Evolutionary conservation across 2,113 vertebrate species (phyloP).

Genomic region (Sapajus apella): DNA sequence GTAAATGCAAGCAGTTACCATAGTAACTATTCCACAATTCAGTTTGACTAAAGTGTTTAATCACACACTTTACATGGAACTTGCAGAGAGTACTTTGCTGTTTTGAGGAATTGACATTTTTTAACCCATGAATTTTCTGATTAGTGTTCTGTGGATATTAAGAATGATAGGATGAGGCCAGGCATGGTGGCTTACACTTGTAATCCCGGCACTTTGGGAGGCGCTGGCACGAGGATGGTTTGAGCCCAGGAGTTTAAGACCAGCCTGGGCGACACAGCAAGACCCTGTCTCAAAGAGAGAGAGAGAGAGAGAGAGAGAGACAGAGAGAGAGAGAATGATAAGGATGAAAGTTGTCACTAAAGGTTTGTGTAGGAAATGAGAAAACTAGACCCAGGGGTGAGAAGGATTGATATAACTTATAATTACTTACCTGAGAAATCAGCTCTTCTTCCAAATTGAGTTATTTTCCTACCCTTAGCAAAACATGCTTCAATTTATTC

Average conservation of each 20-base stretch:
- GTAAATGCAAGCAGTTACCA: not conserved
- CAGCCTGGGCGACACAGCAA: not conserved
- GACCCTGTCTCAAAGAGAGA: not conserved
- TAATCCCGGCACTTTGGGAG: not conserved
- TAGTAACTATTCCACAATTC: not conserved
- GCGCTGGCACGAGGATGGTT: not conserved
- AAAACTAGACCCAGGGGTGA: not conserved
- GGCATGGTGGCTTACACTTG: not conserved
- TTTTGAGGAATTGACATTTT: conserved; percentile 45
- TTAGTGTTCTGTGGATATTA: not conserved
- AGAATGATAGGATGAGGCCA: not conserved
- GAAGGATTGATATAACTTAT: not conserved
- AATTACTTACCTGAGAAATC: conserved; percentile 38
- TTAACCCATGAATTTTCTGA: conserved; percentile 33
- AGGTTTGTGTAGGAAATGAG: not conserved
- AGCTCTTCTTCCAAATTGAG: conserved; percentile 40
- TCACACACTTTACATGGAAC: not conserved
- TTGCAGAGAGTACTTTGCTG: not conserved
- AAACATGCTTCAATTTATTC: not conserved
- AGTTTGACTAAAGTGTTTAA: not conserved
- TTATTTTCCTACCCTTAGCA: conserved; percentile 53
- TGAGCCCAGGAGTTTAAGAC: not conserved
- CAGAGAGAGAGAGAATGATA: not conserved
- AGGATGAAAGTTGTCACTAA: not conserved
- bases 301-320: too few relatives aligned